A percentile compares a stretch with the other conserved stretches of the same genome.
phyloP scores from a whole-genome alignment of 2,797 vertebrate genomes.

The Brachymystax lenok region DNA sequence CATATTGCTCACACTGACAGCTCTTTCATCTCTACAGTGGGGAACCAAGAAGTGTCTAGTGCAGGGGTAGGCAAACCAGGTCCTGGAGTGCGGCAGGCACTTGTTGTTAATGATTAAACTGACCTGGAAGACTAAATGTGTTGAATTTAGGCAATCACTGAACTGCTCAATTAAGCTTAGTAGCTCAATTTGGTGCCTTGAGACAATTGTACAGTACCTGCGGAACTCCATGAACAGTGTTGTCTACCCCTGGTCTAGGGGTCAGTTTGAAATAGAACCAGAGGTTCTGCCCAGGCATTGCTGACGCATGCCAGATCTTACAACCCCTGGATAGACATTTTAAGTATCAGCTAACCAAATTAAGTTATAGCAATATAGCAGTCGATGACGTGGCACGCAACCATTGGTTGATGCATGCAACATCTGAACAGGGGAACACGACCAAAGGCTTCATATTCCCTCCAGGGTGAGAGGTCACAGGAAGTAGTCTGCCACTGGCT shows the following conservation, averaged over 20 bases:
- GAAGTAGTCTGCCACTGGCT: conserved; percentile 95
- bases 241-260: background rate
- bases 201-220: no score
- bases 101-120: background rate
- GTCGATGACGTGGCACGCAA: no score
- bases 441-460: conserved; percentile 8
- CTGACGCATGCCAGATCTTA: no score
- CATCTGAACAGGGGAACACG: background rate
- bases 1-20: conserved; percentile 36
- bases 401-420: no score
- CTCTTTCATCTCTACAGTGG: background rate
- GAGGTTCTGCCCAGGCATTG: conserved; percentile 18
- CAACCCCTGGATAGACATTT: no score
- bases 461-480: conserved; percentile 74
- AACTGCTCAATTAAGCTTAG: no score
- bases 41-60: background rate
- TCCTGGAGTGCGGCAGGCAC: background rate
- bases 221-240: no score
- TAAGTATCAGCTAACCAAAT: no score
- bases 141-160: background rate
- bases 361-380: no score
- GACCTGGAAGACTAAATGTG: conserved; percentile 41
- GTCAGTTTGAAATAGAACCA: conserved; percentile 42
- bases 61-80: background rate
- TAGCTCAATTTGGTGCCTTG: no score